Evolutionary conservation across 1,140 invertebrate species (phyloP).

Genomic region (Pogonomyrmex californicus): DNA sequence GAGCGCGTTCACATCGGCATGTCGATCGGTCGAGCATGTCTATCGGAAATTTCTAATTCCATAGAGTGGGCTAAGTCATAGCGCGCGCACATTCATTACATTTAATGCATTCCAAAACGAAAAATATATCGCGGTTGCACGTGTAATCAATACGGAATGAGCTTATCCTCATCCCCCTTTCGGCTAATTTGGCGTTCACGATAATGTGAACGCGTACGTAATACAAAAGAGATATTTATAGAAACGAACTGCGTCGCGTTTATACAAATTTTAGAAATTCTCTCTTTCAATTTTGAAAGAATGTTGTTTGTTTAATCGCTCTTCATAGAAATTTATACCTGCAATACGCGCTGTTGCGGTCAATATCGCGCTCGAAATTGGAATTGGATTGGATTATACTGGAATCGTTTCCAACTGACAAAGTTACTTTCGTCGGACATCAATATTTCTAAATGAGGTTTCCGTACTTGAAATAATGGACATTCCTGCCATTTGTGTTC

Average conservation of each 20-base stretch:
- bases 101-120: not conserved
- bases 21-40: slow-evolving; percentile 38
- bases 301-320: not conserved
- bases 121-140: not conserved
- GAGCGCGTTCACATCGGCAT: slow-evolving; percentile 54
- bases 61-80: not conserved
- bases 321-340: slow-evolving; percentile 33
- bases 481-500: slow-evolving; percentile 13
- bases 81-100: not conserved
- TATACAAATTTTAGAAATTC: not conserved
- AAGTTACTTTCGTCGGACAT: slow-evolving; percentile 32
- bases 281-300: not conserved
- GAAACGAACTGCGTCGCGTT: not conserved
- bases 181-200: not conserved
- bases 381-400: slow-evolving; percentile 30
- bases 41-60: slow-evolving; percentile 38
- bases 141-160: not conserved
- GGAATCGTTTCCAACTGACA: slow-evolving; percentile 27
- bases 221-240: not conserved
- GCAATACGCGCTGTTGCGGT: not conserved
- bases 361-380: slow-evolving; percentile 42
- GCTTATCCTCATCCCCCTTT: not conserved
- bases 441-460: slow-evolving; percentile 41
- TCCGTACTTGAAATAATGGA: slow-evolving; percentile 38
- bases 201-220: not conserved